Base-by-base conservation (phyloP, 2,797 vertebrate species). In the Pampus argenteus region DNA sequence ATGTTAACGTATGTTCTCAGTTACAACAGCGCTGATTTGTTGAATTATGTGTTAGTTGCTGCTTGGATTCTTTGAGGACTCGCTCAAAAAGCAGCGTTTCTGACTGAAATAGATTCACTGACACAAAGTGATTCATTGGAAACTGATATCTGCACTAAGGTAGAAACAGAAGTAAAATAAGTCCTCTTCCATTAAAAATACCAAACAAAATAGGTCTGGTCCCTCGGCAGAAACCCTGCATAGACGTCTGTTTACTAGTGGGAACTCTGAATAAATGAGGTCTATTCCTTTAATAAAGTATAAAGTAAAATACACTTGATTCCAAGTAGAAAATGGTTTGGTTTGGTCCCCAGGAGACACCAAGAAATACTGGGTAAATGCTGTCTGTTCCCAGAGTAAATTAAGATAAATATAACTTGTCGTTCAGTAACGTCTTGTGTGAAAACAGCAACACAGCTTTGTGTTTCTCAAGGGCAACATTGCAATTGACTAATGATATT, bases 391-490 rank as follows among this genome's bases (percentile, higher is more conserved):
- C 50, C 18, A 44, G 36, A 40, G 22, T 25, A 44, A 34, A 26
- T 76, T 42, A 50, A 25, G n/a, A 47, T 25, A 23, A 57, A 63
- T 52, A 71, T 9, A 68, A 38, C 42, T 50, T 45, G 54, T 36
- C 31, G 68, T 17, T 71, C 49, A 61, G 20, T 4, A 20, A 34
- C 36, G 23, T 47, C 38, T 44, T 51, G 25, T 54, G 6, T n/a
- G 14, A 36, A 47, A 68, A 66, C 1, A 58, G n/a, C 6, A 50
- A 50, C 65, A 59, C 36, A 44, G 62, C 49, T 42, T 25, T 40
- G 62, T 36, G 48, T 63, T 76, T 74, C 49, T 76, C 52, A 56
- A 66, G 71, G 58, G 49, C 72, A 22, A 58, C 44, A 4, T 20
- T 34, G 29, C 29, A 8, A 34, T 66, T 15, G 66, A 66, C 52